Evolutionary conservation across 2,797 vertebrate genomes (phyloP).

Genomic region (Dendrocincla fuliginosa): DNA sequence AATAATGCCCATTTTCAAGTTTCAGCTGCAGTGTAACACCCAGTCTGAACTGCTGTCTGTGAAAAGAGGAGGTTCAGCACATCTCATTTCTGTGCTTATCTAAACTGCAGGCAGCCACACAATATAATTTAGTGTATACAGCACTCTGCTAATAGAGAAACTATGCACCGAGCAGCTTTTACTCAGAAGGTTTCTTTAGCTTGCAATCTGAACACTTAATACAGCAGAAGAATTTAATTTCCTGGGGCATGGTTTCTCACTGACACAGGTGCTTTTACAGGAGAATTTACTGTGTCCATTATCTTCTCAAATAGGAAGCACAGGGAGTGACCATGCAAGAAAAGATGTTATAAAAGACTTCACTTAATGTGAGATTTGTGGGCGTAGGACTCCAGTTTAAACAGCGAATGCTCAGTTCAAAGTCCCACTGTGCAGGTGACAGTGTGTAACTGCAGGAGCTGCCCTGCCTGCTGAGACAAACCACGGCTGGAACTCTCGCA

Average conservation of each 20-base stretch:
- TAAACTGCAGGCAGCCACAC: slow-evolving; percentile 6
- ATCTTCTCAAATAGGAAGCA: neutral
- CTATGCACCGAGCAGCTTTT: neutral
- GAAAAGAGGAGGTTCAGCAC: slow-evolving; percentile 16
- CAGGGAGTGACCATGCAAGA: neutral
- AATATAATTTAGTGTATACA: neutral
- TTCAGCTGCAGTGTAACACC: neutral
- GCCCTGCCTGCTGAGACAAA: neutral
- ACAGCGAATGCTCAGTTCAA: neutral
- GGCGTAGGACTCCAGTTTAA: neutral
- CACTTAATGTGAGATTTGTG: slow-evolving; percentile 31
- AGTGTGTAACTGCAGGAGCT: neutral
- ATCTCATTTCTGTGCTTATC: slow-evolving; percentile 23
- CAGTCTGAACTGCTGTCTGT: neutral
- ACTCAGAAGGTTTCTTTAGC: neutral
- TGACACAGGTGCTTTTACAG: neutral
- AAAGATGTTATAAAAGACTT: neutral
- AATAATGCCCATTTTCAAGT: neutral
- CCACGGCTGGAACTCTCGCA: neutral
- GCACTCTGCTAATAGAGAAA: slow-evolving; percentile 1
- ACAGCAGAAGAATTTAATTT: slow-evolving; percentile 35
- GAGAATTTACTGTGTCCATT: slow-evolving; percentile 33
- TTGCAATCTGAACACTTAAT: slow-evolving; percentile 1
- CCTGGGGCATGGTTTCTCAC: neutral
- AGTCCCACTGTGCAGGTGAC: neutral